Percentiles rank a stretch among this genome's conserved stretches.
phyloP scores from a whole-genome alignment of 2,113 vertebrate species.

The Phalacrocorax brasilianus region DNA sequence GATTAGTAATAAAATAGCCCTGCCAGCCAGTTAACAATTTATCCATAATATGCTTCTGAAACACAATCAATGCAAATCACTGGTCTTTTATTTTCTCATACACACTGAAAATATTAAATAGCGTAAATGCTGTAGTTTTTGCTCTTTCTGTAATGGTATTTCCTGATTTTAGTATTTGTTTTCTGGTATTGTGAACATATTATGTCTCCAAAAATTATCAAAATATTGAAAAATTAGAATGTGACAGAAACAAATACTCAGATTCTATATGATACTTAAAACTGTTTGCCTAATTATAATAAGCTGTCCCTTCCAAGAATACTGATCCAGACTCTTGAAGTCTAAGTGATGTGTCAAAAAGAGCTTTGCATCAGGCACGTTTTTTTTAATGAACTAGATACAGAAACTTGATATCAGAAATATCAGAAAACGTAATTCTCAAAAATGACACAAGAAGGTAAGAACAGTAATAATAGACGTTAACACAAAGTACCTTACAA shows the following conservation, averaged over 20 bases:
- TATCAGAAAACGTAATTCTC: background rate
- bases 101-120: background rate
- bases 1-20: background rate
- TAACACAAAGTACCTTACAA: background rate
- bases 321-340: background rate
- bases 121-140: background rate
- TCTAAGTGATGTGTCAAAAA: background rate
- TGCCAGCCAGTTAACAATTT: background rate
- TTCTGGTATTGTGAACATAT: background rate
- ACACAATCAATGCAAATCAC: background rate
- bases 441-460: background rate
- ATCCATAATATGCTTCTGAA: background rate
- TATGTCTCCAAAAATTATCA: background rate
- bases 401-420: background rate
- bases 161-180: background rate
- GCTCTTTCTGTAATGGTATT: background rate
- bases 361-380: background rate
- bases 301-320: background rate
- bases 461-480: background rate
- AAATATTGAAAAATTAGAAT: background rate
- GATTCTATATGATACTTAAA: background rate
- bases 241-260: background rate
- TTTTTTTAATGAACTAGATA: background rate
- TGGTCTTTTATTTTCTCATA: background rate
- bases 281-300: background rate